Evolutionary conservation across 2,888 invertebrate species (phyloP), one percentile per base, ranked within the genome.

Genomic region (Dryomyza anilis): DNA sequence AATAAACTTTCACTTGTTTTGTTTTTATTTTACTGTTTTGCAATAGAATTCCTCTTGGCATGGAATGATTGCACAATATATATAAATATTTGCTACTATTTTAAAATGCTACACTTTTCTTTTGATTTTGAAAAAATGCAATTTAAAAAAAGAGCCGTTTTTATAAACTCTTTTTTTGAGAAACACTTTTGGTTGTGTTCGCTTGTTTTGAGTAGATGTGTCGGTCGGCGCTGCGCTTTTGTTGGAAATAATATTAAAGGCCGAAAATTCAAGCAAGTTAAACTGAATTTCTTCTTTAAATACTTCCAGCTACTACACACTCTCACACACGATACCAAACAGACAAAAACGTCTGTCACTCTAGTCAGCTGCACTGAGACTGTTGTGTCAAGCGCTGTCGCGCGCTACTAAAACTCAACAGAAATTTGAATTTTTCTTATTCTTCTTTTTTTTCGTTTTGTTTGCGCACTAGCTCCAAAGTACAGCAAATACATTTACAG

Each of bases 281-380:
- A 70, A 69, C 65, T 65, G 68, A 72, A 72, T 72, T 61, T 70
- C 69, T 63, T 68, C 64, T 70, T 60, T 45, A 63, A 63, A 61
- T 58, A 58, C 30, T 23, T 21, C 60, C 63, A 52, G 64, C 27
- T 61, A 55, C 61, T 53, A n/a, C 8, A 36, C 48, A 63, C 52
- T 23, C 53, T 39, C 23, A 19, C n/a, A 19, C 5, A 27, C 19
- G 12, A n/a, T 48, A 16, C n/a, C 14, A 29, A 27, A 46, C 14
- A 25, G 5, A 12, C 33, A 19, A 36, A 65, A 69, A 72, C 70
- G 73, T 78, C 80, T 74, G 73, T 74, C 75, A 74, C 76, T 75
- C 77, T 75, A 77, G 81, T 75, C 78, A 78, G 78, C 74, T 77
- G 75, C 71, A 74, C 73, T 76, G 76, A 80, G 78, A 82, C 82